Percentiles rank a stretch among this genome's conserved stretches.
Evolutionary conservation across 2,888 invertebrate species (phyloP).

Genomic region (Clivina fossor): DNA sequence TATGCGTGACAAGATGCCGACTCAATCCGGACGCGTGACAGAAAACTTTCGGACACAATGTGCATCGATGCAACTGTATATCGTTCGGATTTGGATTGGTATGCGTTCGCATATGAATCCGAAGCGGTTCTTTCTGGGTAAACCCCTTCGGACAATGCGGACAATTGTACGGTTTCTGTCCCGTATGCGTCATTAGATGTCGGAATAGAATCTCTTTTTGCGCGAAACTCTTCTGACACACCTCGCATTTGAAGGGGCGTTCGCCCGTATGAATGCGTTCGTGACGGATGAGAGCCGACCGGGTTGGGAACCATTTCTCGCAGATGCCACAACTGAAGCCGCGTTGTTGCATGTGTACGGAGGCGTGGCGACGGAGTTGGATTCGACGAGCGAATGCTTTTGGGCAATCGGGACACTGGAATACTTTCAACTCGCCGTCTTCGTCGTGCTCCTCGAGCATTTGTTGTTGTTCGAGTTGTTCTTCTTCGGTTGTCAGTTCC

Average conservation of each 20-base stretch:
- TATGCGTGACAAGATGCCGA: constrained; percentile 66
- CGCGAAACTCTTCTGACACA: constrained; percentile 67
- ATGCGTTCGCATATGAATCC: constrained; percentile 64
- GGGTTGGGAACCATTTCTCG: constrained; percentile 67
- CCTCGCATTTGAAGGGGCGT: constrained; percentile 57
- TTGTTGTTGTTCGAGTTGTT: constrained; percentile 37
- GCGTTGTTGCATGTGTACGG: constrained; percentile 62
- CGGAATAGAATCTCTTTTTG: constrained; percentile 70
- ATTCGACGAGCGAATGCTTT: constrained; percentile 63
- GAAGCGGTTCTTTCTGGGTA: constrained; percentile 70
- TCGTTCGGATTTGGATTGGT: constrained; percentile 59
- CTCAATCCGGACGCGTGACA: constrained; percentile 67
- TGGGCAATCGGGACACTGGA: constrained; percentile 64
- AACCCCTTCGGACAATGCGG: constrained; percentile 67
- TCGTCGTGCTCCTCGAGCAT: constrained; percentile 42
- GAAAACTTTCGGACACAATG: constrained; percentile 65
- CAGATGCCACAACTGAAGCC: constrained; percentile 63
- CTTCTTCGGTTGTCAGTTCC: constrained; percentile 53
- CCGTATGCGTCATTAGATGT: constrained; percentile 62
- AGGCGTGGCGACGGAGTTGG: constrained; percentile 63
- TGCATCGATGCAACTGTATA: constrained; percentile 66
- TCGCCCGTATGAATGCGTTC: constrained; percentile 68
- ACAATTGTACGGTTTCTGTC: constrained; percentile 68
- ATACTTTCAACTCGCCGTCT: constrained; percentile 55
- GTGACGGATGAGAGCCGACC: constrained; percentile 69